Base-by-base conservation (phyloP, 2,888 invertebrate species). In the Thalpophila matura region DNA sequence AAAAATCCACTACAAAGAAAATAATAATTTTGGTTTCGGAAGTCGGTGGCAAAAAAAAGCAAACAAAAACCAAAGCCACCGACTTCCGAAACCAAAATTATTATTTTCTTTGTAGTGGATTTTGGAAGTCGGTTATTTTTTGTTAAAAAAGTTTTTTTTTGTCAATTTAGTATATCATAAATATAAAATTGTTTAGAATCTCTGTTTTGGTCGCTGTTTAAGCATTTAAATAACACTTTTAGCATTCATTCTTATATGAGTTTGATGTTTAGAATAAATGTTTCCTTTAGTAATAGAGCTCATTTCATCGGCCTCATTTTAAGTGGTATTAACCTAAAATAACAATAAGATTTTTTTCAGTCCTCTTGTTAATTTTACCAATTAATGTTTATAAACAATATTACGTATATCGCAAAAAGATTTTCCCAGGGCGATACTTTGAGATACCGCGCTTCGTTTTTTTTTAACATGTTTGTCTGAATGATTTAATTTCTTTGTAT, bases 311-410 rank as follows among this genome's bases (percentile, higher is more conserved):
- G 37, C 1, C 7, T 6, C 10, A 27, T 58, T 47, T 47, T 18
- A 24, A 31, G 14, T 31, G 14, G 40, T 31, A 18, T 37, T 43
- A 24, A 43, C 16, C 45, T 22, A 35, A 51, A 51, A 14, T 42
- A 45, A 46, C 24, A 42, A 43, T 14, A 10, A 31, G 20, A 47
- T 38, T 18, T 14, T 40, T 26, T 35, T 18, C n/a, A 16, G 29
- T 14, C 20, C 22, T 12, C 16, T 46, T 45, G 51, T 26, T 14
- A 45, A 38, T 33, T 63, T 43, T 6, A 40, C 24, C 43, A 6
- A 14, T 40, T 47, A 50, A 7, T 35, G 9, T 49, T 33, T 24
- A 27, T 29, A 37, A 51, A 38, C 14, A 60, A n/a, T n/a, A n/a
- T n/a, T n/a, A n/a, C 14, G 12, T 14, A 4, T 3, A 22, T 37